Conservation (phyloP, 2,797 vertebrate genomes). For the Coranthus polyacanthus region DNA sequence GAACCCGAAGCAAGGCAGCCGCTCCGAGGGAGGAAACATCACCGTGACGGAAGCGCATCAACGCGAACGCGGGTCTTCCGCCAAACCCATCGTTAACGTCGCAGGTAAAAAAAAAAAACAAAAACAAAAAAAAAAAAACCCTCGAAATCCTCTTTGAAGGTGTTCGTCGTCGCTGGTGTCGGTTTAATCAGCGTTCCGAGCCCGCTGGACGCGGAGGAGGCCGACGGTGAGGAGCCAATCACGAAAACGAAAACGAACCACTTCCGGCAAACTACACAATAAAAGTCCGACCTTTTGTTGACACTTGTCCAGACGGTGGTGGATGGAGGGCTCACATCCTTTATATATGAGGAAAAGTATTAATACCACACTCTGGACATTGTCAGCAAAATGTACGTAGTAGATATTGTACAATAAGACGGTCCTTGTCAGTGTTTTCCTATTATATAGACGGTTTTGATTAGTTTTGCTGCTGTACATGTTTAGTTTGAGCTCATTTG, state of each 20-base stretch:
- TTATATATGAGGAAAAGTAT: no score
- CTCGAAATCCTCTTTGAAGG: not conserved
- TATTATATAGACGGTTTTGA: no score
- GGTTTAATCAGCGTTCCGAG: slow-evolving; percentile 16
- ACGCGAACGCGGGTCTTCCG: not conserved
- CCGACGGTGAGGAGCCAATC: slow-evolving; percentile 5
- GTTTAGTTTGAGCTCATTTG: no score
- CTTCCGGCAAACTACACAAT: slow-evolving; percentile 47
- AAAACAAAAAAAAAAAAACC: no score
- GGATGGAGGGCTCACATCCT: no score
- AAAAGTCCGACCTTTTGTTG: slow-evolving; percentile 19
- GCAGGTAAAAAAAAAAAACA: not conserved
- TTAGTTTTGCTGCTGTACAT: no score
- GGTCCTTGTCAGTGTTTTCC: no score
- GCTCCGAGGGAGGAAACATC: slow-evolving; percentile 42
- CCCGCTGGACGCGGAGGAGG: slow-evolving; percentile 41
- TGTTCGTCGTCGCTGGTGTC: slow-evolving; percentile 34
- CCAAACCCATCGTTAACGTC: not conserved
- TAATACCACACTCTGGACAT: no score
- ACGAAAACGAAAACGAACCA: not conserved
- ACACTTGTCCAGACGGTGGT: no score
- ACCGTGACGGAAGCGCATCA: slow-evolving; percentile 12
- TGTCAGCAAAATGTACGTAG: no score
- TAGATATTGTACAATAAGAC: no score
- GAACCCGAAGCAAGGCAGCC: slow-evolving; percentile 53